Percentiles rank a stretch among this genome's conserved stretches.
Evolutionary conservation across 2,888 invertebrate species (phyloP).

Genomic region (Chrysopilus asiliformis): DNA sequence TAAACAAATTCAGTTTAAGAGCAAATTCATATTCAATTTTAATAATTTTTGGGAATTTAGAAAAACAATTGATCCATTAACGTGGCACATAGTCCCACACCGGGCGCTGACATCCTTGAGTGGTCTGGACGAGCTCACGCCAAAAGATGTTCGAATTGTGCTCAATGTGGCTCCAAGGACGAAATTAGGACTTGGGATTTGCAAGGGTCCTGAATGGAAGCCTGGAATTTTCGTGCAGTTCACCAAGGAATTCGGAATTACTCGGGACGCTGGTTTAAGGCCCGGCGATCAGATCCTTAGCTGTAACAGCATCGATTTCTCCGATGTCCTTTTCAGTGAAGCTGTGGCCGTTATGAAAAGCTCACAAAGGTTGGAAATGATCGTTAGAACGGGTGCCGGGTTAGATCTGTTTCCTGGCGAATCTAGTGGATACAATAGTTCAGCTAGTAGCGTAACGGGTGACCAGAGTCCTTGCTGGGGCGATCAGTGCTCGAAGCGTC

Average conservation of each 20-base stretch:
- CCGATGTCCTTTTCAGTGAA: constrained; percentile 68
- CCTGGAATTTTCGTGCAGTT: constrained; percentile 84
- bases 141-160: constrained; percentile 57
- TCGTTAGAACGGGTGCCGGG: constrained; percentile 65
- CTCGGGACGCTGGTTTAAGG: constrained; percentile 72
- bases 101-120: constrained; percentile 11
- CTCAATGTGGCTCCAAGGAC: constrained; percentile 70
- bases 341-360: constrained; percentile 72
- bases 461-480: constrained; percentile 59
- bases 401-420: constrained; percentile 68
- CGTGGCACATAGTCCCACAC: constrained; percentile 62
- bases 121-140: constrained; percentile 24
- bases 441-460: constrained; percentile 66
- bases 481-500: constrained; percentile 43
- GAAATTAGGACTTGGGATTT: constrained; percentile 75
- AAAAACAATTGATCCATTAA: constrained; percentile 59
- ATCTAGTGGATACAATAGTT: constrained; percentile 72
- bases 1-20: too few species aligned
- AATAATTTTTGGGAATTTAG: too few species aligned
- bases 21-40: too few species aligned
- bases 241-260: constrained; percentile 78
- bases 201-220: constrained; percentile 74
- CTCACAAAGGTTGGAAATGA: constrained; percentile 58
- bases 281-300: constrained; percentile 85
- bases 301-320: constrained; percentile 71